Base-by-base conservation (phyloP, 2,888 invertebrate genomes). In the Mesochorus sp. region DNA sequence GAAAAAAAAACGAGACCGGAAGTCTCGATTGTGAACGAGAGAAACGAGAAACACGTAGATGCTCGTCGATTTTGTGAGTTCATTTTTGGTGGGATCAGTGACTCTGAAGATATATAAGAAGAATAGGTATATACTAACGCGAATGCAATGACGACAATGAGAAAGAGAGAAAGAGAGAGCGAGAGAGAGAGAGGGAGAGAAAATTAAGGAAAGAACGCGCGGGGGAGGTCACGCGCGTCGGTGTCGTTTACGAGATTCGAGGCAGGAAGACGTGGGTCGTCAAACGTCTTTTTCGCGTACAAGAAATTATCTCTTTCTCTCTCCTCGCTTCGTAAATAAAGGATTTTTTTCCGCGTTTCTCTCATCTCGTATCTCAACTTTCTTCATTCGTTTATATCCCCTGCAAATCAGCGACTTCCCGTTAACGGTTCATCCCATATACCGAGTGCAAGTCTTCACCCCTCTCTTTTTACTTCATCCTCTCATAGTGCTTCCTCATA, bases 341-440 rank as follows among this genome's bases (percentile, higher is more conserved):
- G 39, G 3, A 19, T 51, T 4, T 42, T 55, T 55, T 73, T 64
- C 26, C 47, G 4, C 64, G 17, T 55, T 37, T 39, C 12, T 24
- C 51, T 24, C 28, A 10, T 12, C 51, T 28, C 59, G 12, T 21
- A 31, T 34, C 24, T n/a, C 21, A 1, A 8, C 24, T 31, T 19
- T 26, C 84, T 82, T 84, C 85, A 85, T 84, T 82, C 81, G 68
- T 67, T 83, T 80, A 82, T 81, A 84, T 82, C 37, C 31, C 61
- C 37, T 28, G 19, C 31, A 61, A 72, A 76, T 72, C 55, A 19
- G 53, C 59, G 34, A 61, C 59, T 37, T 71, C 37, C 64, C 70
- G 73, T 68, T 73, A 61, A 73, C 66, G 62, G 57, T 64, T 44
- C 4, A 26, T 6, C 71, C 26, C 12, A 59, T 59, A 49, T 61